Percentiles rank a stretch among this genome's conserved stretches.
Evolutionary conservation across 2,797 vertebrate species (phyloP).

Genomic region (Corythornis leucogaster): DNA sequence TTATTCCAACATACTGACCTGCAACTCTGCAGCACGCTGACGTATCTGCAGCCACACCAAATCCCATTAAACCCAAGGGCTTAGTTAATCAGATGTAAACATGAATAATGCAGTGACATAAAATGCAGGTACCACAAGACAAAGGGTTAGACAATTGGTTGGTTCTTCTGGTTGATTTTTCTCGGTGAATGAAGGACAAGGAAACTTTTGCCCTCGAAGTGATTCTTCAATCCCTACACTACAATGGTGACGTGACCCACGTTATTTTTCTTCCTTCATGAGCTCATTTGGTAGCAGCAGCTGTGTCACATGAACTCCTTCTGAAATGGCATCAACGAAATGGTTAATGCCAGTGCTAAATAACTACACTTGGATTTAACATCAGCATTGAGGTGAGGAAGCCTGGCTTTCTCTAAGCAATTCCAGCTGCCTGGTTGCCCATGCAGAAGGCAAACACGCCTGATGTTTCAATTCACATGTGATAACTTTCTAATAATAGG

Average conservation of each 20-base stretch:
- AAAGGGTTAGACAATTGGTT: neutral
- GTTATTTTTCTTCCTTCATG: neutral
- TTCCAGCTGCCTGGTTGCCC: constrained; percentile 20
- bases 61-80: neutral
- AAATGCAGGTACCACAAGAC: neutral
- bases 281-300: neutral
- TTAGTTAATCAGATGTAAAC: constrained; percentile 8
- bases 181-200: neutral
- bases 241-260: neutral
- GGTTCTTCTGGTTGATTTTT: neutral
- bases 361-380: neutral
- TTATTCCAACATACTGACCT: constrained; percentile 37
- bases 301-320: neutral
- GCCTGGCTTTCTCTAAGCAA: neutral
- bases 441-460: constrained; percentile 40
- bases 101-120: constrained; percentile 47
- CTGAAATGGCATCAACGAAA: neutral
- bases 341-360: neutral
- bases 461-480: constrained; percentile 1
- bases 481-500: constrained; percentile 32
- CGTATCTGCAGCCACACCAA: neutral
- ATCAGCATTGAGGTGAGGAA: neutral
- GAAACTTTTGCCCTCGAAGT: neutral
- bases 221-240: neutral
- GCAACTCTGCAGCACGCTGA: neutral